Evolutionary conservation across 2,888 invertebrate genomes (phyloP).

Genomic region (Limnephilus rhombicus): DNA sequence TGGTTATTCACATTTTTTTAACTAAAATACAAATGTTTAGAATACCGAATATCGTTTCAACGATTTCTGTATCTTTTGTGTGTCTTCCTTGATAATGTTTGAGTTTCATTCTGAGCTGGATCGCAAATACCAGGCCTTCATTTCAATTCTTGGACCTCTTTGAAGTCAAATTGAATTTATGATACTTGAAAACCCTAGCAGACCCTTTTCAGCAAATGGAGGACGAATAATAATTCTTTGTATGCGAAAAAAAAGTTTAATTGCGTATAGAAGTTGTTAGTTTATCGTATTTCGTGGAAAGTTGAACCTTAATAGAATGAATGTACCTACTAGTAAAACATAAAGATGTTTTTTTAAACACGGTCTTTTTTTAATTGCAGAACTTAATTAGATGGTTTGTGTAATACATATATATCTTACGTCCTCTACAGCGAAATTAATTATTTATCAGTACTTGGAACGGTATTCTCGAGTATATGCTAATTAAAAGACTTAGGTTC

Average conservation of each 20-base stretch:
- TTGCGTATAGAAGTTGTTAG: not conserved
- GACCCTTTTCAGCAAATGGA: conserved; percentile 5
- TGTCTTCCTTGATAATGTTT: not conserved
- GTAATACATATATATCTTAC: too few species aligned
- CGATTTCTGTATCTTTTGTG: not conserved
- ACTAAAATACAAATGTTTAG: not conserved
- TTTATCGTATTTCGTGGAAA: not conserved
- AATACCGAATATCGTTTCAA: not conserved
- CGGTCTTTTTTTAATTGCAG: too few species aligned
- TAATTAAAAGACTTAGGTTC: too few species aligned
- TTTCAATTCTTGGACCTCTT: conserved; percentile 11
- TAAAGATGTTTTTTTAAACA: not conserved
- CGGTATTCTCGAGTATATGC: too few species aligned
- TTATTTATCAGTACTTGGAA: too few species aligned
- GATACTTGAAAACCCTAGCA: not conserved
- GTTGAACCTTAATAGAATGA: not conserved
- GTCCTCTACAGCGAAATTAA: too few species aligned
- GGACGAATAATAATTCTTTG: not conserved
- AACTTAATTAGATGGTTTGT: too few species aligned
- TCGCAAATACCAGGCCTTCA: not conserved
- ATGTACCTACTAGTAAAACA: not conserved
- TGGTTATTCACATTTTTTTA: too few species aligned
- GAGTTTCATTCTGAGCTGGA: not conserved
- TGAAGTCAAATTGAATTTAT: conserved; percentile 29
- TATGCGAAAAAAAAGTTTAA: not conserved